Evolutionary conservation across 2,888 invertebrate genomes (phyloP).

Genomic region (Leucophora obtusa): DNA sequence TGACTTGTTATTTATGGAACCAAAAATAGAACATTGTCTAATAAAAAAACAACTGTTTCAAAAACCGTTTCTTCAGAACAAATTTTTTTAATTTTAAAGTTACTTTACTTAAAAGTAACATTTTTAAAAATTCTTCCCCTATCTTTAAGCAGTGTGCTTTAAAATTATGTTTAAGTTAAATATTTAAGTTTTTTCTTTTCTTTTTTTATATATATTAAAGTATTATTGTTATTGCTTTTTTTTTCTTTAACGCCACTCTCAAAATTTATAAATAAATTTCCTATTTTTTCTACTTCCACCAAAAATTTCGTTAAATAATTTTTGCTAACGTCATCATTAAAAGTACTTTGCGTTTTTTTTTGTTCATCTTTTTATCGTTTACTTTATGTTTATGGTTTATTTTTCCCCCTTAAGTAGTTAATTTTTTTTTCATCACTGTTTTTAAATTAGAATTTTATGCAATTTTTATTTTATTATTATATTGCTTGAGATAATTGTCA

Average conservation of each 20-base stretch:
- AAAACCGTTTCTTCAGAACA: too few relatives aligned
- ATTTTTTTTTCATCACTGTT: background rate
- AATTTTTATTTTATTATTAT: conserved; percentile 12
- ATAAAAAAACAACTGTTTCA: too few relatives aligned
- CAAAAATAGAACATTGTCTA: too few relatives aligned
- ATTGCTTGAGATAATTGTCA: conserved; percentile 32
- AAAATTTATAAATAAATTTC: background rate
- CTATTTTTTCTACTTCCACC: background rate
- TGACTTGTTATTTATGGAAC: too few relatives aligned
- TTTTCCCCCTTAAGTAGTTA: background rate
- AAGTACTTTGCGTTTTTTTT: conserved; percentile 41
- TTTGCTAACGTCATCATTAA: conserved; percentile 53
- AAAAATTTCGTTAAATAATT: conserved; percentile 10
- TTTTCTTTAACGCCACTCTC: background rate
- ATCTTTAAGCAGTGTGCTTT: too few relatives aligned
- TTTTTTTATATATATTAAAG: background rate
- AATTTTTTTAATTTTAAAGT: too few relatives aligned
- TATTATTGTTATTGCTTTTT: background rate
- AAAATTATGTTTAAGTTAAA: background rate
- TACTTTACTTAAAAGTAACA: too few relatives aligned
- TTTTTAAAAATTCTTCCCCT: background rate
- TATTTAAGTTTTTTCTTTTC: background rate
- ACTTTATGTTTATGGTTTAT: conserved; percentile 22
- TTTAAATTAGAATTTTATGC: conserved; percentile 29
- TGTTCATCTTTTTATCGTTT: conserved; percentile 44